Evolutionary conservation across 2,113 vertebrate species (phyloP), one percentile per base, ranked within the genome.

Genomic region (Octodon degus): DNA sequence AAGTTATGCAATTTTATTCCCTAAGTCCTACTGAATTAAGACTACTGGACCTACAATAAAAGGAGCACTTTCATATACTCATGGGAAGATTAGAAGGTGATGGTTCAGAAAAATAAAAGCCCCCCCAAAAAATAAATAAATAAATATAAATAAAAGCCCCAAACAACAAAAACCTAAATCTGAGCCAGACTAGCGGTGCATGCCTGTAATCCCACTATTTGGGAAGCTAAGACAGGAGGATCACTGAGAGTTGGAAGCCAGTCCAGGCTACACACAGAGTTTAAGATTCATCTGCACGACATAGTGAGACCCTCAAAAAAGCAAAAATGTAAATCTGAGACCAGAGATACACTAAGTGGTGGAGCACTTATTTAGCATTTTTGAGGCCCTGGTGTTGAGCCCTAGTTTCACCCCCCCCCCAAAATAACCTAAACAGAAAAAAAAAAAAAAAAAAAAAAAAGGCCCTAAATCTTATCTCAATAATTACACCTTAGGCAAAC

Each of bases 91-190:
- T 55, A 86, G 5, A 91, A 93, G 25, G 55, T 90, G 85, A 47
- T 88, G 47, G 90, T 93, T 93, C 25, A 96, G 86, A 94, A 93
- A 90, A 91, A 24, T 37, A 88, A 92, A 96, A 88, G 24, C 14
- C 58, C 82, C 58, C 43, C 3, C 43, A 43, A 43, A 43, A 43
- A 43, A 43, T 43, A 43, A 43, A 43, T 43, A 43, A 43, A 43
- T 43, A 43, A 43, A 43, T 43, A 43, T 4, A 90, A 91, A 24
- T 37, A 88, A 92, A 96, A 88, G 24, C 14, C 58, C 82, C 58
- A 93, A 96, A 95, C 90, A n/a, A 74, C 8, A 27, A 63, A 87
- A 55, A n/a, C 6, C 30, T 50, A 53, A 70, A 67, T 50, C 30
- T 25, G 53, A 53, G 34, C 32, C 60, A 76, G 37, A 22, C 72